Percentiles rank a stretch among this genome's conserved stretches.
phyloP scores from a whole-genome alignment of 1,140 invertebrate genomes.

The Drosophila athabasca region DNA sequence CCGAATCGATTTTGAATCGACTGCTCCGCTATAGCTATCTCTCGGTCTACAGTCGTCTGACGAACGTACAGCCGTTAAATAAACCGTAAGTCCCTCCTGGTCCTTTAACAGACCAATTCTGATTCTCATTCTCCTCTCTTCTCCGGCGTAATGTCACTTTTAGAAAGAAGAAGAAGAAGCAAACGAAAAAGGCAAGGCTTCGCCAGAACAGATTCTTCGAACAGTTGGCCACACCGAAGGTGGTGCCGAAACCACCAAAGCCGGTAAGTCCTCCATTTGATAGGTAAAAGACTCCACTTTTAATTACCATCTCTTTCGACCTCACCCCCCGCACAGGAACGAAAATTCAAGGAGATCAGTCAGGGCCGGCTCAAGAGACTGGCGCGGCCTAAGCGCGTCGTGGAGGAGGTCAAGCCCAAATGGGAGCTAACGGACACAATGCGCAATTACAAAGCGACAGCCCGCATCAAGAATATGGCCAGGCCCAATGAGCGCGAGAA shows the following conservation, averaged over 20 bases:
- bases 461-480: conserved; percentile 57
- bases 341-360: conserved; percentile 22
- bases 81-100: conserved; percentile 43
- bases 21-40: conserved; percentile 67
- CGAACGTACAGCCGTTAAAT: conserved; percentile 53
- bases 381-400: conserved; percentile 35
- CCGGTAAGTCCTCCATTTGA: conserved; percentile 37
- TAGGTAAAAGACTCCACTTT: neutral
- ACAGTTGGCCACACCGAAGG: conserved; percentile 55
- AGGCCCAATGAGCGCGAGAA: conserved; percentile 37
- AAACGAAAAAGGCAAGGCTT: conserved; percentile 31
- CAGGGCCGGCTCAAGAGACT: conserved; percentile 47
- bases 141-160: neutral
- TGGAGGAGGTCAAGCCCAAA: conserved; percentile 42
- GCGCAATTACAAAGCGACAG: conserved; percentile 48
- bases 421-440: conserved; percentile 62
- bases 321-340: conserved; percentile 24
- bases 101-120: neutral
- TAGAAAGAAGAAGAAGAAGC: conserved; percentile 60
- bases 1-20: conserved; percentile 63
- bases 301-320: neutral
- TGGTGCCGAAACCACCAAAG: conserved; percentile 28
- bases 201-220: conserved; percentile 30
- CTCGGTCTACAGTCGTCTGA: conserved; percentile 70
- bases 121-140: neutral